Base-by-base conservation (phyloP, 53 echinoderm and acorn worm genomes). In the Zoroaster sp. region DNA sequence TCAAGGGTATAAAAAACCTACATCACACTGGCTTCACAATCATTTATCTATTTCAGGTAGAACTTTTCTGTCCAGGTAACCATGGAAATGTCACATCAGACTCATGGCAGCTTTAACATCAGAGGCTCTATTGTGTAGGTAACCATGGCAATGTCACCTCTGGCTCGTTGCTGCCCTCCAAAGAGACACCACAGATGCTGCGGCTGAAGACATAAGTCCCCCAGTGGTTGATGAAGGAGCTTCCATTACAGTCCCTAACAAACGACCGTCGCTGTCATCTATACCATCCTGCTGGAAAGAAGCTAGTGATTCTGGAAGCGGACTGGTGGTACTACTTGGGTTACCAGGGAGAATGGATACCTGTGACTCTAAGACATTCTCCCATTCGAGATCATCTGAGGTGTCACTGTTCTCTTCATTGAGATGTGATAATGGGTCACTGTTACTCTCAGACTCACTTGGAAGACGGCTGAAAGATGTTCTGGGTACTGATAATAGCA, bases 101-200 rank as follows among this genome's bases (percentile, higher is more conserved):
- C 28, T 59, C 11, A 11, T 59, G 8, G 25, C 28, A 25, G 23
- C 55, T 59, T 28, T 25, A 25, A 10, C 59, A 20, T 53, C 21
- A 21, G 59, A 25, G 59, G 59, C 59, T 23, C 20, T 9, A 55
- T 55, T 55, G 6, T 55, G 25, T 25, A 55, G 1, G 21, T 55
- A 59, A 59, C 63, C 63, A 28, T 9, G 63, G 63, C 63, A 59
- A 11, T 36, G 85, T 85, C 85, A 85, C 66, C 85, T 85, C 41
- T 96, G 96, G 37, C 97, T 95, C 4, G 99, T 96, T 23, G 99
- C 95, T 0, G 93, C 92, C 59, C 99, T 73, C 99, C 99, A 99
- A 18, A 99, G 78, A 15, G 99, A 99, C 15, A 94, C 96, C 4
- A 99, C 94, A 3, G 96, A 96, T 1, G 99, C 93, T 4, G 96